These are phyloP conservation scores for Oegoconia quadripuncta DNA, from an alignment of 2,888 invertebrate genomes.

Conservation along the genomic window DNA sequence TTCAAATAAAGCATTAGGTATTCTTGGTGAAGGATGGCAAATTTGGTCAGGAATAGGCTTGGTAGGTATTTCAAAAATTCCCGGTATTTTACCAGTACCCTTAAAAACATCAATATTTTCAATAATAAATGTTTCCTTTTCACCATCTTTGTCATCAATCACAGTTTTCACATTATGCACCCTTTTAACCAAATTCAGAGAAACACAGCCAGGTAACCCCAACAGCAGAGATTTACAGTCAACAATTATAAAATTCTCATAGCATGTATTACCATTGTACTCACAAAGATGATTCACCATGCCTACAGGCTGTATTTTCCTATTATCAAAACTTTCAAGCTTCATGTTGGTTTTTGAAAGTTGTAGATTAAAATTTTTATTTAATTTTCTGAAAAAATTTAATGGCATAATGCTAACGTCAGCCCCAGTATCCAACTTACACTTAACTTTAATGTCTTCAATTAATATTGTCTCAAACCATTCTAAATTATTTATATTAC, in stretches of 20 bases:
- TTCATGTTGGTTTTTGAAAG: not conserved
- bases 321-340: not conserved
- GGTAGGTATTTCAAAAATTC: not conserved
- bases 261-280: slow-evolving; percentile 8
- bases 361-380: not conserved
- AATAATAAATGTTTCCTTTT: not conserved
- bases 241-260: slow-evolving; percentile 15
- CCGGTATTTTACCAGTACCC: not conserved
- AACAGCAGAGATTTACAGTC: slow-evolving; percentile 12
- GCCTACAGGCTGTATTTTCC: not conserved
- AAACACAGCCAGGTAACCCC: slow-evolving; percentile 12
- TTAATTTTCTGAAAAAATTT: not conserved
- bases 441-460: slow-evolving; percentile 2
- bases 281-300: slow-evolving; percentile 3
- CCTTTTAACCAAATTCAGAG: slow-evolving; percentile 5
- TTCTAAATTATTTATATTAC: not conserved
- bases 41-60: too few relatives aligned
- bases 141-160: not conserved
- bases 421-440: slow-evolving; percentile 16
- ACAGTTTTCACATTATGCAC: not conserved
- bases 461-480: not conserved
- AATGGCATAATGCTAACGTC: slow-evolving; percentile 17
- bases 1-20: slow-evolving; percentile 3
- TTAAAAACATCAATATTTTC: not conserved
- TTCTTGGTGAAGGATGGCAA: slow-evolving; percentile 6